These are phyloP conservation scores for Thalassarche chlororhynchos DNA, from an alignment of 2,113 vertebrate species.

Conservation along the genomic window DNA sequence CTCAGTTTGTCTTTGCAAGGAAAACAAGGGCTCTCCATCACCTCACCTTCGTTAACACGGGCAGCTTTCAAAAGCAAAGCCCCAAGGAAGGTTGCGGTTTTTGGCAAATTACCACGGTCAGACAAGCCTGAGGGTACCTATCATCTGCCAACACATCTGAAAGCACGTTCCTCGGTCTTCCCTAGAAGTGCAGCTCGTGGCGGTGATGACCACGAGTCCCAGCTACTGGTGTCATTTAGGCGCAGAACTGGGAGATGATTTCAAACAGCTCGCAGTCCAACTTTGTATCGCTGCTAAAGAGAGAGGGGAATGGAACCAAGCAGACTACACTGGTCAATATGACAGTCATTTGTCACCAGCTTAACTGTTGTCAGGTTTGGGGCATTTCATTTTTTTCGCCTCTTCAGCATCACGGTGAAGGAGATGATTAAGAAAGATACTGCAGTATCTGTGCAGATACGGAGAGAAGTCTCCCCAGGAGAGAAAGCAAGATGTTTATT, in stretches of 20 bases:
- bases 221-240: background rate
- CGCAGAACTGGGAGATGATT: background rate
- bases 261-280: background rate
- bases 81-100: background rate
- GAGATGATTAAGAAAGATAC: background rate
- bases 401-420: rapidly evolving
- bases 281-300: background rate
- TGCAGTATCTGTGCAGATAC: background rate
- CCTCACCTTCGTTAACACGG: background rate
- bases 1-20: background rate
- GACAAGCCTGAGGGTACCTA: background rate
- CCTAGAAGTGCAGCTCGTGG: background rate
- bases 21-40: background rate
- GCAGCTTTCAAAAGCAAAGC: background rate
- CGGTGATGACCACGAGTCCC: rapidly evolving
- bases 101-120: background rate
- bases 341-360: constrained; percentile 5
- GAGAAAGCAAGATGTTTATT: background rate
- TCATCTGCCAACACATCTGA: background rate
- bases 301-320: background rate
- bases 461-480: background rate
- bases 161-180: background rate
- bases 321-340: background rate
- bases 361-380: background rate
- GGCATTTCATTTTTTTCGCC: background rate